phyloP scores from a whole-genome alignment of 2,888 invertebrate species.

The Lycophotia porphyrea region DNA sequence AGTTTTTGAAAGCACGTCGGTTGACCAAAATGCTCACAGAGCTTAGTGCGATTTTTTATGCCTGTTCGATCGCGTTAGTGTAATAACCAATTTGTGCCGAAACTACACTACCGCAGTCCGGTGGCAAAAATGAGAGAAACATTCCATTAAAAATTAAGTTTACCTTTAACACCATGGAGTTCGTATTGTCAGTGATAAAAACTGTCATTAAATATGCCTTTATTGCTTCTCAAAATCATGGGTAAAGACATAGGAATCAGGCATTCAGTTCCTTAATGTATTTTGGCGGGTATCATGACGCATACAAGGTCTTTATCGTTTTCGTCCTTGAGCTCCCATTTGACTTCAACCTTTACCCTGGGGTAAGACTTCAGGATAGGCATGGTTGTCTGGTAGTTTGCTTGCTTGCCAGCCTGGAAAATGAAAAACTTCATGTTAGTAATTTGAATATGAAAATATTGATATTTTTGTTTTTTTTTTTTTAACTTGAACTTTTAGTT shows the following conservation, averaged over 20 bases:
- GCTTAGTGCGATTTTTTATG: background rate
- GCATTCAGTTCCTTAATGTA: slow-evolving; percentile 76
- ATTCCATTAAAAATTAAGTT: background rate
- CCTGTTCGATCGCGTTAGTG: background rate
- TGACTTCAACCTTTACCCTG: slow-evolving; percentile 92
- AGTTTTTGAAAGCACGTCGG: background rate
- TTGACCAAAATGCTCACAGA: background rate
- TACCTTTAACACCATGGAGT: background rate
- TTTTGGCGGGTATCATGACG: slow-evolving; percentile 92
- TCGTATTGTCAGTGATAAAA: background rate
- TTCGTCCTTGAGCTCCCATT: slow-evolving; percentile 93
- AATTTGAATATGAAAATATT: too few species aligned
- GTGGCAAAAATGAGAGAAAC: background rate
- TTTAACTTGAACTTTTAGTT: too few species aligned
- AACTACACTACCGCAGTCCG: background rate
- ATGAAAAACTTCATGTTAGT: slow-evolving; percentile 18
- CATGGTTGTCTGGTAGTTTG: slow-evolving; percentile 88
- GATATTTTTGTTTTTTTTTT: too few species aligned
- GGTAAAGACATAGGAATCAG: slow-evolving; percentile 15
- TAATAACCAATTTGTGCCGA: background rate
- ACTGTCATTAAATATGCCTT: background rate
- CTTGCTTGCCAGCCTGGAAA: slow-evolving; percentile 84
- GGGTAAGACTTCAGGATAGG: slow-evolving; percentile 93
- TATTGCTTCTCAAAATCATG: slow-evolving; percentile 13
- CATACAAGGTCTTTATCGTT: slow-evolving; percentile 92